Base-by-base conservation (phyloP, 2,888 invertebrate species). In the Trissolcus brochymenae region DNA sequence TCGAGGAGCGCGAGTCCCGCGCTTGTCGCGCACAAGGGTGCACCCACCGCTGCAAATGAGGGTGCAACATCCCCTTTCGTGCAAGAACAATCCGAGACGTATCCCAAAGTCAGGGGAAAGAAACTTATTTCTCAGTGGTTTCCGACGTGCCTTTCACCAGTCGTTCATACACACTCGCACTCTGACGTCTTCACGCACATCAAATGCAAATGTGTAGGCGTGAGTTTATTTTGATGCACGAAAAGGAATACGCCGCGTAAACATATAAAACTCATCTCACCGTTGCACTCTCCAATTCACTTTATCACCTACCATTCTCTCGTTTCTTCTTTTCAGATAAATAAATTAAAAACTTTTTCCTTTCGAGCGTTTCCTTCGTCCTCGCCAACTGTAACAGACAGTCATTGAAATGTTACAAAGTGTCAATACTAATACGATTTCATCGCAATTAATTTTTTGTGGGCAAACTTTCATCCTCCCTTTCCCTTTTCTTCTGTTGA, bases 71-170 rank as follows among this genome's bases (percentile, higher is more conserved):
- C 66, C 73, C 66, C 72, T 61, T 62, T 62, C 65, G 66, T 40
- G 54, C 66, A 66, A 73, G 73, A 73, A 73, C 73, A 73, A 73
- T 66, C 61, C 73, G 66, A 66, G 66, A 73, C 55, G 61, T 61
- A 66, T 66, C 61, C 61, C 56, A 60, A 73, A 73, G 73, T 66
- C 56, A 49, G 51, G 72, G 57, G 25, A 65, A 72, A 73, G 73
- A 73, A 73, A 73, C 60, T 35, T 35, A 35, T 73, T 73, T 65
- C 51, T 41, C 73, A 60, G 55, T 73, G 73, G 73, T 56, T 73
- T 73, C 73, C 66, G 73, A 73, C 73, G 66, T 73, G 72, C 55
- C 73, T 66, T 65, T 49, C 29, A 59, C 46, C 72, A 41, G 60
- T 55, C 72, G 54, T 64, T 60, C 72, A 60, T 55, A 59, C 21